Base-by-base conservation (phyloP, 23 tunicate species). In the Oikopleura albicans region DNA sequence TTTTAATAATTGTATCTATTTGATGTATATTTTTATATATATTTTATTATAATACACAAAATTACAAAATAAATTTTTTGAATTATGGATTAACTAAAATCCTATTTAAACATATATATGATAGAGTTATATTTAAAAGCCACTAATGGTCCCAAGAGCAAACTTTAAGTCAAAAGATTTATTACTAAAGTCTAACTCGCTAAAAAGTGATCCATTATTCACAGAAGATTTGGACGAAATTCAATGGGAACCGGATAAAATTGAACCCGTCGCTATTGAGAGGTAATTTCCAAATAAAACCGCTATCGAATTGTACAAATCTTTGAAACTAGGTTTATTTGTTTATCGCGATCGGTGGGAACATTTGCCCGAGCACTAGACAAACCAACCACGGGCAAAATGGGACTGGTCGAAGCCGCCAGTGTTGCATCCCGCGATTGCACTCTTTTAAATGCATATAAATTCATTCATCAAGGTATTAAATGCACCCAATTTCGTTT, bases 341-440 rank as follows among this genome's bases (percentile, higher is more conserved):
- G 36, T 84, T 41, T 63, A 28, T 76, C 4, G 83, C 87, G 99
- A 59, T 95, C 99, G 34, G 96, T 95, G 0, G 99, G 99, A n/a
- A 95, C 99, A 39, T 95, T 89, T 83, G 99, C 99, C 0, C 88
- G 99, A 0, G 99, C 99, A 35, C 83, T 95, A 40, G 99, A 95
- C 56, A 89, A 95, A 63, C 99, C 99, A 0, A 87, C 92, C 27
- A 12, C 34, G 37, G 79, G 79, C 33, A 71, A 71, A 71, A 16
- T 71, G 79, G 79, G 79, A 71, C 75, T 95, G 36, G 91, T 91
- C 84, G 86, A 91, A 84, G 89, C 89, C 40, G 99, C 99, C 31
- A 88, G 92, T 8, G 88, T 91, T 0, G 99, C 99, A 31, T 90
- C 96, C 39, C 84, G 99, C 41, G 99, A 95, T 75, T 87, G 86